Conservation (phyloP, 2,888 invertebrate genomes). For the Tachystola acroxantha region DNA sequence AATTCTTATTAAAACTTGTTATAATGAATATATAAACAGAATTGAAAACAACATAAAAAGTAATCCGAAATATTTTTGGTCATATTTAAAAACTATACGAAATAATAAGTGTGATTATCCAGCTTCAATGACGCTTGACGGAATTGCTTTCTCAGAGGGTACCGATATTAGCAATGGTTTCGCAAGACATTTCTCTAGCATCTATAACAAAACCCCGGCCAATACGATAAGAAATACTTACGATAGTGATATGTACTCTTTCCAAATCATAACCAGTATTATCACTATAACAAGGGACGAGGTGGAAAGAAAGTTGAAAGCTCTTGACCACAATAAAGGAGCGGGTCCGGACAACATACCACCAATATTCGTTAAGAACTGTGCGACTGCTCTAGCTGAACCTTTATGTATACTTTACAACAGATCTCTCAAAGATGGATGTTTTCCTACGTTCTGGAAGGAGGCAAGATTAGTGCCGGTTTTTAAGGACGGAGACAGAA, state of each 20-base stretch:
- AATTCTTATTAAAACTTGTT: background rate
- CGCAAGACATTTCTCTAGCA: background rate
- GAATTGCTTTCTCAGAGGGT: background rate
- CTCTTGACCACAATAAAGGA: slow-evolving; percentile 10
- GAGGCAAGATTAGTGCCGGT: slow-evolving; percentile 12
- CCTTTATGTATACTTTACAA: slow-evolving; percentile 9
- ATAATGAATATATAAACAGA: slow-evolving; percentile 1
- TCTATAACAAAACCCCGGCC: no score
- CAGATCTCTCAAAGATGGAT: slow-evolving; percentile 6
- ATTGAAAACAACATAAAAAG: slow-evolving; percentile 3
- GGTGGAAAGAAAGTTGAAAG: slow-evolving; percentile 8
- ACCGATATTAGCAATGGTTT: slow-evolving; percentile 2
- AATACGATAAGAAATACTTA: no score
- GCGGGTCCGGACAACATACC: slow-evolving; percentile 11
- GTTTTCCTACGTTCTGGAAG: slow-evolving; percentile 14
- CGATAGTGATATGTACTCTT: no score
- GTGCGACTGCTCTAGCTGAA: slow-evolving; percentile 2
- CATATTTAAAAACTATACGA: slow-evolving; percentile 4
- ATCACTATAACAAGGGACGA: slow-evolving; percentile 1
- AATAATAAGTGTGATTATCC: background rate
- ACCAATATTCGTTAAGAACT: slow-evolving; percentile 5
- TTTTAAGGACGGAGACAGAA: slow-evolving; percentile 9
- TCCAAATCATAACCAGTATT: no score
- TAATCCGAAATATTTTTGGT: slow-evolving; percentile 9
- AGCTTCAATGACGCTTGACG: background rate